Evolutionary conservation across 2,888 invertebrate species (phyloP).

Genomic region (Physocephala rufipes): DNA sequence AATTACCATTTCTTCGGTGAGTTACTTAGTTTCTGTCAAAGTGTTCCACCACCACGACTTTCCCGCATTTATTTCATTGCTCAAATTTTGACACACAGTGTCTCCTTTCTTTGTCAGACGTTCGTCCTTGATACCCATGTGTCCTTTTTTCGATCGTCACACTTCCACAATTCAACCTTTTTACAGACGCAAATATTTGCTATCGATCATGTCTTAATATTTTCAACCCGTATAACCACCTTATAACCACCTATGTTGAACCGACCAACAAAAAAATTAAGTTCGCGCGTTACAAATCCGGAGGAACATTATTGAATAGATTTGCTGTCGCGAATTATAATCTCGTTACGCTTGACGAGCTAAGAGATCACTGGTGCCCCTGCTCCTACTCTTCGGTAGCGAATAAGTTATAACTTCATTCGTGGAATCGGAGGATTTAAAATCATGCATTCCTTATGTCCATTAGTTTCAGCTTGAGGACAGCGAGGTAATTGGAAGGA

Average conservation of each 20-base stretch:
- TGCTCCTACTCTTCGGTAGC: not conserved
- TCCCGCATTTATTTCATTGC: not conserved
- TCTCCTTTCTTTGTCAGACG: not conserved
- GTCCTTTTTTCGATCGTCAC: not conserved
- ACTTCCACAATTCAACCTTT: not conserved
- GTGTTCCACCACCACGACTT: not conserved
- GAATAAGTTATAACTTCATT: not conserved
- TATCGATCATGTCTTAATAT: not conserved
- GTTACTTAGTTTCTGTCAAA: not conserved
- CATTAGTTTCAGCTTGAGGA: not conserved
- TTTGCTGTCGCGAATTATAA: constrained; percentile 46
- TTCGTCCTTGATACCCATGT: not conserved
- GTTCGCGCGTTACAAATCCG: constrained; percentile 35
- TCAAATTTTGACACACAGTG: not conserved
- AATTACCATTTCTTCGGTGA: too few species aligned
- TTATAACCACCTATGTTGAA: not conserved
- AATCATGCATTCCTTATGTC: not conserved
- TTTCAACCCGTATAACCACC: not conserved
- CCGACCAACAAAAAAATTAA: not conserved
- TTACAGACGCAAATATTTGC: not conserved
- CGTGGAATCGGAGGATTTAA: not conserved
- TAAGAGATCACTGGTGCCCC: constrained; percentile 17
- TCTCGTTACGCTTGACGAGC: constrained; percentile 21
- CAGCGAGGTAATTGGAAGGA: not conserved
- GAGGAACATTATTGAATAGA: constrained; percentile 44